A percentile compares a stretch with the other conserved stretches of the same genome.
phyloP scores from a whole-genome alignment of 2,888 invertebrate species.

The Hydrotaea diabolus region DNA sequence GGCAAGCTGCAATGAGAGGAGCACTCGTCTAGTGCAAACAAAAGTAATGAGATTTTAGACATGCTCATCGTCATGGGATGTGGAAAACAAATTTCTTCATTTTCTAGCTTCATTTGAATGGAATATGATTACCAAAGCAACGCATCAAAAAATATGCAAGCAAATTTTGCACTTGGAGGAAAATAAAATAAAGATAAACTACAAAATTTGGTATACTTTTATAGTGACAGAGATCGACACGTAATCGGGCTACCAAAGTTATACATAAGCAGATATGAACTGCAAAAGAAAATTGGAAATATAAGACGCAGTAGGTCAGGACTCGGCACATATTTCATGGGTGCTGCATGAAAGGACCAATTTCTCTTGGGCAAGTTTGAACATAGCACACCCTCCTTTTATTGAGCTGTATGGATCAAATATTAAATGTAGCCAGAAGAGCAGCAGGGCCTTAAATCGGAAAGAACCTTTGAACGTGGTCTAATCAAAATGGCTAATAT shows the following conservation, averaged over 20 bases:
- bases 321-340: too few relatives aligned
- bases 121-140: conserved; percentile 45
- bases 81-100: conserved; percentile 37
- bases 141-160: conserved; percentile 17
- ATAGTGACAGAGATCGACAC: neutral
- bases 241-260: neutral
- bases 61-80: conserved; percentile 31
- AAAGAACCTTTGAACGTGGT: too few relatives aligned
- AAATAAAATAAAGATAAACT: conserved; percentile 24
- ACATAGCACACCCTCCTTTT: too few relatives aligned
- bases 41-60: conserved; percentile 38
- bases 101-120: conserved; percentile 33
- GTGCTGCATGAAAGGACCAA: too few relatives aligned
- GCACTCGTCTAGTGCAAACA: neutral
- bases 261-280: neutral
- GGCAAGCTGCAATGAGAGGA: neutral
- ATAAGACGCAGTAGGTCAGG: neutral
- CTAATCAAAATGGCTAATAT: too few relatives aligned
- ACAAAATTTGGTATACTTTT: neutral
- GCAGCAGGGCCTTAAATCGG: too few relatives aligned
- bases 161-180: too few relatives aligned
- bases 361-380: too few relatives aligned
- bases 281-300: neutral
- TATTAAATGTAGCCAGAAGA: too few relatives aligned
- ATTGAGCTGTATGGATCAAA: too few relatives aligned